A percentile compares a stretch with the other conserved stretches of the same genome.
Evolutionary conservation across 2,113 vertebrate genomes (phyloP).

Genomic region (Furnarius figulus): DNA sequence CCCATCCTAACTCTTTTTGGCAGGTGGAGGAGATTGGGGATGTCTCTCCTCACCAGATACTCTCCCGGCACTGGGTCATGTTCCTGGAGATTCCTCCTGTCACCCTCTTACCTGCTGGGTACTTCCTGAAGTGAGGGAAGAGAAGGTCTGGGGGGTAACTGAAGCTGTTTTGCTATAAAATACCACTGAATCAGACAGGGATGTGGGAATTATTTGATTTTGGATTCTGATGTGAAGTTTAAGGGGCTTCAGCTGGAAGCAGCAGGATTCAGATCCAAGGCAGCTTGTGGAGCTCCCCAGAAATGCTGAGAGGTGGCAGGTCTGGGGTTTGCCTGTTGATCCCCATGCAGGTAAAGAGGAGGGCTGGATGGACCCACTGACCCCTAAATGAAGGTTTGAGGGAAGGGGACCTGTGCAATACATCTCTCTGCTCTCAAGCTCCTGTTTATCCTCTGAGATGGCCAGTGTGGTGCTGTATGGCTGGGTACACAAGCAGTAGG

Average conservation of each 20-base stretch:
- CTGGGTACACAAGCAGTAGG: fast-evolving
- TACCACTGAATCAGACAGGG: neutral
- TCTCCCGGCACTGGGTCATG: fast-evolving
- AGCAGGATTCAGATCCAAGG: neutral
- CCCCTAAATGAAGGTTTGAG: neutral
- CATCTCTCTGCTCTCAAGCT: neutral
- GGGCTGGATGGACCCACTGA: neutral
- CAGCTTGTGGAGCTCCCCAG: neutral
- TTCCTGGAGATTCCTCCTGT: neutral
- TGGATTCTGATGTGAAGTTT: neutral
- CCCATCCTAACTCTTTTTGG: neutral
- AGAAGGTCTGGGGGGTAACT: neutral
- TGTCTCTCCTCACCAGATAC: neutral
- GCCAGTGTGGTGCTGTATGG: fast-evolving
- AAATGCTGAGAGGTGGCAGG: fast-evolving
- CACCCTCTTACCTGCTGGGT: neutral
- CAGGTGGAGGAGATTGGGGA: neutral
- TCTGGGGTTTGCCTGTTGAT: neutral
- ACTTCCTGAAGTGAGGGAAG: neutral
- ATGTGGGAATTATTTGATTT: neutral
- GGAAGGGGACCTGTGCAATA: neutral
- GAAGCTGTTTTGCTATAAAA: neutral
- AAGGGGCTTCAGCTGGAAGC: neutral
- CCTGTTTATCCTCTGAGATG: neutral
- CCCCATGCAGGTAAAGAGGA: neutral